phyloP scores from a whole-genome alignment of 2,888 invertebrate genomes.

The Lottia scabra region DNA sequence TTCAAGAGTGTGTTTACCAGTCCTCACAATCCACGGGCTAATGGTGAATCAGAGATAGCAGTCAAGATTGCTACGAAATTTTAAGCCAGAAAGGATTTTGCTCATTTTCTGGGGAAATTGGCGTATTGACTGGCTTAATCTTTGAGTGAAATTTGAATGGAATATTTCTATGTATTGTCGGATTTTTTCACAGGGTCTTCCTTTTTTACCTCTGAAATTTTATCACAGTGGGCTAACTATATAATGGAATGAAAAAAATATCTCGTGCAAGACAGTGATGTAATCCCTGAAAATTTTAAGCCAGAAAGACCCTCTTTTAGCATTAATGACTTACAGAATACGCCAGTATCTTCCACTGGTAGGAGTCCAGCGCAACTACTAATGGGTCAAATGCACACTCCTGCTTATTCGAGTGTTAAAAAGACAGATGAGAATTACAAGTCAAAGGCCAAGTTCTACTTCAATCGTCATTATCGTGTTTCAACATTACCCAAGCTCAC shows the following conservation, averaged over 20 bases:
- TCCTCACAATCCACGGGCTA: neutral
- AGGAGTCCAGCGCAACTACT: neutral
- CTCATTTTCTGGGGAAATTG: too few relatives aligned
- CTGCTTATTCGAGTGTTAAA: neutral
- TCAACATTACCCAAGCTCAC: neutral
- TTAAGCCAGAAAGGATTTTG: neutral
- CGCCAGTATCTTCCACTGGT: neutral
- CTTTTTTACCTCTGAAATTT: too few relatives aligned
- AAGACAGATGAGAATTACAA: neutral
- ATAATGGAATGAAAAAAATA: too few relatives aligned
- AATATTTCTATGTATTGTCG: too few relatives aligned
- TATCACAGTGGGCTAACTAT: too few relatives aligned
- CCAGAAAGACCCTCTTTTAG: neutral
- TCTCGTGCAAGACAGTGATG: too few relatives aligned
- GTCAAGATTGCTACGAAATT: neutral
- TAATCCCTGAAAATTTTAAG: too few relatives aligned
- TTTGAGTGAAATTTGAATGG: too few relatives aligned
- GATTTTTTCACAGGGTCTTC: too few relatives aligned
- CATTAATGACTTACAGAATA: constrained; percentile 6
- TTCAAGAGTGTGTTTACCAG: neutral
- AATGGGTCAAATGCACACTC: neutral
- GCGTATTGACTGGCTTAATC: too few relatives aligned
- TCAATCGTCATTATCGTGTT: neutral
- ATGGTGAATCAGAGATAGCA: neutral
- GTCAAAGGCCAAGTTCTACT: neutral